Base-by-base conservation (phyloP, 2,888 invertebrate species). In the Chirona hameri region DNA sequence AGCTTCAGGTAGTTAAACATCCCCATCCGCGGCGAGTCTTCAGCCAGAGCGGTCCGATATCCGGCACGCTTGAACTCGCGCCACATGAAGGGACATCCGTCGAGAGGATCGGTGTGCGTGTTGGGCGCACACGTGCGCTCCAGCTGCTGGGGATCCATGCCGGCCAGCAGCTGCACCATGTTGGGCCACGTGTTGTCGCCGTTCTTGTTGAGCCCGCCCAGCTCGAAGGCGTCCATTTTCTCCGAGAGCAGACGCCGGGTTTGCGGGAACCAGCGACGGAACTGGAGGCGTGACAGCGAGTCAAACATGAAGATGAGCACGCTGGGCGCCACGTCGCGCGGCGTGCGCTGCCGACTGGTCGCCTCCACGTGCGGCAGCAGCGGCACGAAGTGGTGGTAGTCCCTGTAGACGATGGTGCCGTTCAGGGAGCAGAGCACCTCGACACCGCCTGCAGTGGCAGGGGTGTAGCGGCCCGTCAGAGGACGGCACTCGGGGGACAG, bases 101-200 rank as follows among this genome's bases (percentile, higher is more conserved):
- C 96, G 87, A 94, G 95, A 31, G 91, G 90, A 52, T 60, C 82
- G 0, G 90, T 89, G 79, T 88, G 88, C 10, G 27, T 2, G 0
- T 88, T 87, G 0, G 90, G 90, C 90, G 93, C 92, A 86, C 95
- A 95, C 0, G 88, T 90, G 83, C 89, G 88, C 81, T 89, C 89
- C 80, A 95, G 87, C 86, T 95, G 93, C 0, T 89, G 89, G 52
- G 91, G 91, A 76, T 90, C 91, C 79, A 92, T 87, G 0, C 97
- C 97, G 0, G 92, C 91, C 21, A 97, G 89, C 84, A 95, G 91
- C 0, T 97, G 94, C 14, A 94, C 91, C 83, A 98, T 88, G 88
- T 98, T 98, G 0, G 96, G 96, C 87, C 94, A 97, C 0, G 97
- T 97, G 88, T 97, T 98, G 88, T 97, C 97, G 5, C 93, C 98